Percentiles rank a stretch among this genome's conserved stretches.
Conservation (phyloP, 2,888 invertebrate genomes). For the Rutpela maculata region DNA sequence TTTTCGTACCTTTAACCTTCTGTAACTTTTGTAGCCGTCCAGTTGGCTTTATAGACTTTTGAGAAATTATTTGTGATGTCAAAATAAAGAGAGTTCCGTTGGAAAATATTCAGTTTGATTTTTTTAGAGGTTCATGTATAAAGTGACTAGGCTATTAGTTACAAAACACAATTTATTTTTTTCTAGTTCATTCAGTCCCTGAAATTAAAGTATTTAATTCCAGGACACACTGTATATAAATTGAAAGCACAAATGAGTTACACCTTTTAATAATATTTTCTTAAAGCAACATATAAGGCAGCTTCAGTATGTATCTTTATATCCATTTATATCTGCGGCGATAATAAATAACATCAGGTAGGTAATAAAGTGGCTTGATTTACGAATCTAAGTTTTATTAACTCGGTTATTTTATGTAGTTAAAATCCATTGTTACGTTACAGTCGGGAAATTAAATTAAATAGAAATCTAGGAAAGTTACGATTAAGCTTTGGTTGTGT, state of each 20-base stretch:
- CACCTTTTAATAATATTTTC: background rate
- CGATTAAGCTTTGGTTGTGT: background rate
- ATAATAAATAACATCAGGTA: constrained; percentile 11
- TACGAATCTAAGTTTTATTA: constrained; percentile 21
- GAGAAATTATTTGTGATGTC: too few species aligned
- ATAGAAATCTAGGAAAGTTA: constrained; percentile 3
- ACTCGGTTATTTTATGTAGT: constrained; percentile 7
- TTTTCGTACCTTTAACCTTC: too few species aligned
- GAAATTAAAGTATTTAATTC: too few species aligned
- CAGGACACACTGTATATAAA: too few species aligned
- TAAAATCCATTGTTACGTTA: background rate
- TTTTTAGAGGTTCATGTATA: too few species aligned
- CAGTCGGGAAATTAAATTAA: constrained; percentile 13
- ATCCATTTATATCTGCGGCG: background rate
- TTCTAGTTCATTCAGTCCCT: too few species aligned
- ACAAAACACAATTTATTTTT: too few species aligned
- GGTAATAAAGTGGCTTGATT: constrained; percentile 30
- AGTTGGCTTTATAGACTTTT: too few species aligned
- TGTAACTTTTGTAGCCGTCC: too few species aligned
- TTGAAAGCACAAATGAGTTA: background rate
- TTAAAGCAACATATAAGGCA: background rate
- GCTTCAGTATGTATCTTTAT: constrained; percentile 1
- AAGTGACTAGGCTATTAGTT: too few species aligned
- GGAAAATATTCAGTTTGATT: too few species aligned
- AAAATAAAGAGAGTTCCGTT: too few species aligned